phyloP scores from a whole-genome alignment of 2,113 vertebrate genomes.

The Lanius ludovicianus region DNA sequence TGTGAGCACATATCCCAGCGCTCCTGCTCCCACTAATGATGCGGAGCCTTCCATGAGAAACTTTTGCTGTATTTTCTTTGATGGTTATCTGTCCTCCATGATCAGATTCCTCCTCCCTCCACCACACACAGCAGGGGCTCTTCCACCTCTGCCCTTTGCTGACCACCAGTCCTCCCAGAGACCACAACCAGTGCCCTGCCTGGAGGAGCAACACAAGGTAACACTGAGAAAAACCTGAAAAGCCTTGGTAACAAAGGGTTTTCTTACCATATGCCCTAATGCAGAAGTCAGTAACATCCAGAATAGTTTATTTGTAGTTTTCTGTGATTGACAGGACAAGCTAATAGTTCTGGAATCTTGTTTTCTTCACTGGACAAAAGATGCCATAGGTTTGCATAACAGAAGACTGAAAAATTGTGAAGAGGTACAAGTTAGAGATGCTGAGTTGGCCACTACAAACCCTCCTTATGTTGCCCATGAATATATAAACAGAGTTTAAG shows the following conservation, averaged over 20 bases:
- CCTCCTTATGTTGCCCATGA: neutral
- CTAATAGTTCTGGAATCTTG: neutral
- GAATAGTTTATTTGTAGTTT: neutral
- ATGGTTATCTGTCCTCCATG: neutral
- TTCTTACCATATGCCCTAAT: neutral
- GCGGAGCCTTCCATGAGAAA: neutral
- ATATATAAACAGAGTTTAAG: neutral
- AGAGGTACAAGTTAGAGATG: neutral
- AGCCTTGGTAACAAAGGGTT: rapidly evolving
- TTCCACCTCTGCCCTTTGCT: neutral
- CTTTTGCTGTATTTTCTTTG: neutral
- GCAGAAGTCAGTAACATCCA: neutral
- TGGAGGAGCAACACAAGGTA: neutral
- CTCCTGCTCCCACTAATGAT: neutral
- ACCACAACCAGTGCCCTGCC: rapidly evolving
- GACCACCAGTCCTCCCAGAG: neutral
- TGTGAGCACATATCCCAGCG: neutral
- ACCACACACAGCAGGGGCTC: neutral
- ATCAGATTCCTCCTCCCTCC: neutral
- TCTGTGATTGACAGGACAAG: neutral
- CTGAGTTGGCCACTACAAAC: neutral
- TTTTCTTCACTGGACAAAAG: neutral
- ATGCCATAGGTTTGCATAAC: neutral
- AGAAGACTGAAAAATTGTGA: neutral
- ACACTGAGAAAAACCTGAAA: neutral